phyloP scores from a whole-genome alignment of 92 coral and sea anemone species.

The Phenganax stokvisi region DNA sequence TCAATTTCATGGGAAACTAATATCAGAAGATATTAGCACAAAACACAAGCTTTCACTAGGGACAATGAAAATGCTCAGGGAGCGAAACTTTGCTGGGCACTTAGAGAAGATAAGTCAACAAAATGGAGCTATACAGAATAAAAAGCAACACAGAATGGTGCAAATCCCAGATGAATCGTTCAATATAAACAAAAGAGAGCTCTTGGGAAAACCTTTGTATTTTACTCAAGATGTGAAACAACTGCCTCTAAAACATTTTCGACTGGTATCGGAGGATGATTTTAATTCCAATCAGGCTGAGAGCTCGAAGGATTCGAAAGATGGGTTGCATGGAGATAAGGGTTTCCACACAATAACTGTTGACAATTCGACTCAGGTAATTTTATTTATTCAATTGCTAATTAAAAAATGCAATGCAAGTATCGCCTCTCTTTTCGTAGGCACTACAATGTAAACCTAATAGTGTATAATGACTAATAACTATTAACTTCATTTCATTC shows the following conservation, averaged over 20 bases:
- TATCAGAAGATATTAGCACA: neutral
- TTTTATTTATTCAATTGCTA: neutral
- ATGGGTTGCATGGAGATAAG: neutral
- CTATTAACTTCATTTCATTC: neutral
- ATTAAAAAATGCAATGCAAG: no score
- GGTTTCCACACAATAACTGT: neutral
- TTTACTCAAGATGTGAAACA: neutral
- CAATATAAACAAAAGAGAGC: neutral
- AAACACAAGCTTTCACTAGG: no score
- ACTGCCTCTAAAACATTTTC: neutral
- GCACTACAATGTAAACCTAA: neutral
- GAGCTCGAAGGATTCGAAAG: neutral
- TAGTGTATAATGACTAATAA: neutral
- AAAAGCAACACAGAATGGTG: neutral
- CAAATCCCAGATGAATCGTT: neutral
- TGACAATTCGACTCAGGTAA: slow-evolving; percentile 6
- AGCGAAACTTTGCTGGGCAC: neutral
- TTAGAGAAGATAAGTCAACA: neutral
- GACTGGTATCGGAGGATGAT: neutral
- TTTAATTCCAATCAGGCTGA: neutral
- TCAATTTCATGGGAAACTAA: slow-evolving; percentile 18
- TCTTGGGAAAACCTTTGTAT: neutral
- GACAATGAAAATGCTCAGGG: neutral
- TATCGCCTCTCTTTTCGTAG: no score
- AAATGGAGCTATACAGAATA: neutral